Conservation (phyloP, 2,888 invertebrate genomes). For the Punctoribates punctum region DNA sequence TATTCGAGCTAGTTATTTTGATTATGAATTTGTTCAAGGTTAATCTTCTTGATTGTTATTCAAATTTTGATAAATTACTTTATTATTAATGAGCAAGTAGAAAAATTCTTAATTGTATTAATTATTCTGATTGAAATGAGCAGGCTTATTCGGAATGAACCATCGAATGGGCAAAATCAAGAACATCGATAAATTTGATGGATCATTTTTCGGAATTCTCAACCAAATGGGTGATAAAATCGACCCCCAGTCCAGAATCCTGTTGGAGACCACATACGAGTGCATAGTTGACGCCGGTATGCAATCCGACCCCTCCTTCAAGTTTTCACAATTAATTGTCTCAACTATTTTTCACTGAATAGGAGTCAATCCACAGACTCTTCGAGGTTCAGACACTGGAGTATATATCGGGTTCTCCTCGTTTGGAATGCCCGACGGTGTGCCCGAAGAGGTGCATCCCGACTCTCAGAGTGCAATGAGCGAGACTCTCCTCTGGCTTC, state of each 20-base stretch:
- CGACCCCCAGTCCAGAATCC: constrained; percentile 84
- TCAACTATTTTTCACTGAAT: not conserved
- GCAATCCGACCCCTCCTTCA: not conserved
- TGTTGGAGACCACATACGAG: constrained; percentile 89
- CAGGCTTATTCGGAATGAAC: constrained; percentile 72
- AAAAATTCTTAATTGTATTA: not conserved
- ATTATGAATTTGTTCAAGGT: no score
- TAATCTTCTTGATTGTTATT: no score
- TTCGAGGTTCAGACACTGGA: constrained; percentile 84
- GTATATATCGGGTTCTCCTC: constrained; percentile 92
- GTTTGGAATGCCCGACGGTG: constrained; percentile 81
- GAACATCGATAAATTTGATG: constrained; percentile 74
- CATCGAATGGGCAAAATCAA: constrained; percentile 65
- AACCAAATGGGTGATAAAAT: constrained; percentile 85
- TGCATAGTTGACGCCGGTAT: constrained; percentile 78
- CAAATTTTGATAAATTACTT: no score
- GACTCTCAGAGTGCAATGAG: constrained; percentile 83
- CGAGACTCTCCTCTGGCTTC: constrained; percentile 61
- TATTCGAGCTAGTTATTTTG: no score
- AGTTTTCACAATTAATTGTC: not conserved
- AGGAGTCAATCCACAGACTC: constrained; percentile 68
- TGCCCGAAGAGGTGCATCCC: constrained; percentile 67
- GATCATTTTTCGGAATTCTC: constrained; percentile 83
- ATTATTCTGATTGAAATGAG: not conserved
- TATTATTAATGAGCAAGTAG: no score